These are phyloP conservation scores for Drosophila koepferae DNA, from an alignment of 2,888 invertebrate species.

Conservation along the genomic window DNA sequence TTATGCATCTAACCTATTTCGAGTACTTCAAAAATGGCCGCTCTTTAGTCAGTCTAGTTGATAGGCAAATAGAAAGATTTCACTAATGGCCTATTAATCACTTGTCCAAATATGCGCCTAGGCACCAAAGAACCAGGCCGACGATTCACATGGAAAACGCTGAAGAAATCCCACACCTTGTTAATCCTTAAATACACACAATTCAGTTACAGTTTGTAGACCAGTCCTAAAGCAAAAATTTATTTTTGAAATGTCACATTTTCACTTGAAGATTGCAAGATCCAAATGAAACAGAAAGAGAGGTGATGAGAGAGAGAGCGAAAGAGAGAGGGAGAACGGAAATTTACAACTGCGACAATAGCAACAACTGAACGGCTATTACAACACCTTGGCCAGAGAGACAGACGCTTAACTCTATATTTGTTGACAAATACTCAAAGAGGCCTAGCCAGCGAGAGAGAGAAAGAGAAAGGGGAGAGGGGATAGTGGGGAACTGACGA, in stretches of 20 bases:
- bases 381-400: conserved; percentile 70
- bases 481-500: too few species aligned
- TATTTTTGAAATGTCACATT: conserved; percentile 70
- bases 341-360: conserved; percentile 69
- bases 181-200: conserved; percentile 66
- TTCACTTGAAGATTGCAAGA: conserved; percentile 52
- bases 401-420: conserved; percentile 72
- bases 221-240: conserved; percentile 45
- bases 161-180: conserved; percentile 71
- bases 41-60: conserved; percentile 12
- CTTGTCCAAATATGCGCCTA: conserved; percentile 61
- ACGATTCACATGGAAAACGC: conserved; percentile 52
- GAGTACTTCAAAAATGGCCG: conserved; percentile 11
- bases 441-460: not conserved
- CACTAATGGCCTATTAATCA: conserved; percentile 73
- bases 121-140: conserved; percentile 54
- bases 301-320: not conserved
- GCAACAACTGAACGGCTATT: conserved; percentile 54
- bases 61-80: conserved; percentile 57
- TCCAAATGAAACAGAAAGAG: not conserved
- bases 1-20: too few species aligned
- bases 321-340: conserved; percentile 41
- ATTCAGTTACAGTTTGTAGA: conserved; percentile 31
- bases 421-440: conserved; percentile 72
- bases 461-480: too few species aligned